Evolutionary conservation across 2,797 vertebrate species (phyloP).

Genomic region (Pantherophis vulpinus): DNA sequence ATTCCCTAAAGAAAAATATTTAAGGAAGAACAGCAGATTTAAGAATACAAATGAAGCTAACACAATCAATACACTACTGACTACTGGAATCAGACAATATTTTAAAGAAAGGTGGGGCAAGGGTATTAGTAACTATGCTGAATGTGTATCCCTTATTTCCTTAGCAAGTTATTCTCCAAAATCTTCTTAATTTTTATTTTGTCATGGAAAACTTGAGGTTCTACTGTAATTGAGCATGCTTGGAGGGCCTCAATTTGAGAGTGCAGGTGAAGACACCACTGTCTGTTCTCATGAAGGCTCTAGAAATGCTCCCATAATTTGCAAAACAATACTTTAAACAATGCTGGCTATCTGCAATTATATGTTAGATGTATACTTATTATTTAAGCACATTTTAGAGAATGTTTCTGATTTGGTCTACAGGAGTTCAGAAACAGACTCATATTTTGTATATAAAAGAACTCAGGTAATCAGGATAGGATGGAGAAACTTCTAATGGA

Average conservation of each 20-base stretch:
- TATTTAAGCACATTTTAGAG: neutral
- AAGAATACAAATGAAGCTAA: neutral
- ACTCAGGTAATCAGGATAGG: neutral
- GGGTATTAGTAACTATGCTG: neutral
- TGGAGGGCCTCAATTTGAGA: too few relatives aligned
- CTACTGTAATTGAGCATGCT: neutral
- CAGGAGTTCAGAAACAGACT: neutral
- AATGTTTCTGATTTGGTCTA: neutral
- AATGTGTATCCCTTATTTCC: neutral
- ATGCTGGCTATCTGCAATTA: neutral
- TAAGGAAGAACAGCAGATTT: neutral
- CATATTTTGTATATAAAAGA: neutral
- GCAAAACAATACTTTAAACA: neutral
- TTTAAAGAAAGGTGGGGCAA: neutral
- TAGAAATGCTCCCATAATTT: neutral
- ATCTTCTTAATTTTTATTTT: neutral
- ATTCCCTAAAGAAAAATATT: neutral
- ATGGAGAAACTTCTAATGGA: neutral
- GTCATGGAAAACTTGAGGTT: neutral
- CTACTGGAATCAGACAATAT: neutral
- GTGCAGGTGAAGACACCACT: neutral
- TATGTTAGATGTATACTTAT: neutral
- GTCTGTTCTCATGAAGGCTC: neutral
- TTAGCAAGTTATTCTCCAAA: neutral
- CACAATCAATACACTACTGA: neutral